Percentiles rank a stretch among this genome's conserved stretches.
These are phyloP conservation scores for Synanthedon vespiformis DNA, from an alignment of 2,888 invertebrate species.

Conservation along the genomic window DNA sequence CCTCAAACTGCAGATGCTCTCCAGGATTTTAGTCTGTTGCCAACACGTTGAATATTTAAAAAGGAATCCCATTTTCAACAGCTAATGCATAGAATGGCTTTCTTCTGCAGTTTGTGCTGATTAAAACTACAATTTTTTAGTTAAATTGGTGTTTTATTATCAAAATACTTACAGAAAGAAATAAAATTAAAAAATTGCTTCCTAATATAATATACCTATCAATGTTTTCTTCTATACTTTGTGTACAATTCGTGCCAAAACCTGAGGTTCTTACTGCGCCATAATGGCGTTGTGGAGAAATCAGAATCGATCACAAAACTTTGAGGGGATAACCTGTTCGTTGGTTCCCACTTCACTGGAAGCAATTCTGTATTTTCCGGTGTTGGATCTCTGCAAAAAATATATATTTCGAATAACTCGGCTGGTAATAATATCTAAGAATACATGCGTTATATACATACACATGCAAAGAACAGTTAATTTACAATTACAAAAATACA, in stretches of 20 bases:
- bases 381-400: constrained; percentile 36
- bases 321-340: constrained; percentile 17
- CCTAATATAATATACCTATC: background rate
- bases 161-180: background rate
- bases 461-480: too few relatives aligned
- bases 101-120: too few relatives aligned
- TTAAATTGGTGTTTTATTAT: background rate
- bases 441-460: too few relatives aligned
- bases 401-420: too few relatives aligned
- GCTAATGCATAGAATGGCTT: too few relatives aligned
- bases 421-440: too few relatives aligned
- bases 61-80: too few relatives aligned
- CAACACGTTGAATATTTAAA: too few relatives aligned
- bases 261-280: constrained; percentile 24
- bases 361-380: constrained; percentile 24
- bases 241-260: constrained; percentile 34
- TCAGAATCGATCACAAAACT: constrained; percentile 33
- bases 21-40: too few relatives aligned
- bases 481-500: background rate
- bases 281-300: constrained; percentile 28
- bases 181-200: background rate
- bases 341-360: constrained; percentile 33
- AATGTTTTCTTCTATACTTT: constrained; percentile 31
- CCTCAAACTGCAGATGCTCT: too few relatives aligned
- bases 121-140: too few relatives aligned